A percentile compares a stretch with the other conserved stretches of the same genome.
phyloP scores from a whole-genome alignment of 2,888 invertebrate genomes.

The Nomada hirtipes region DNA sequence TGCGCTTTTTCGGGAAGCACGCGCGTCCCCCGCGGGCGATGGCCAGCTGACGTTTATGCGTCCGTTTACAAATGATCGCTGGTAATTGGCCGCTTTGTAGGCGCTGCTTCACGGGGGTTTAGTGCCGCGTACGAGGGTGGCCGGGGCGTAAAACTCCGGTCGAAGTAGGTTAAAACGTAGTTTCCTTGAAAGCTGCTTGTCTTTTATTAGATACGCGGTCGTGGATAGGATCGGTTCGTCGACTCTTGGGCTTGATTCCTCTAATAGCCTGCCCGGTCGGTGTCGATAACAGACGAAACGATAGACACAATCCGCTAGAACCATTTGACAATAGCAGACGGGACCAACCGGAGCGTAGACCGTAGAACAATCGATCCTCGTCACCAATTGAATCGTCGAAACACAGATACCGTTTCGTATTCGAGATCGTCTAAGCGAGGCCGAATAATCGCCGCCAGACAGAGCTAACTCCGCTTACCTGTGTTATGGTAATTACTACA shows the following conservation, averaged over 20 bases:
- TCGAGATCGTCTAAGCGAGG: slow-evolving; percentile 26
- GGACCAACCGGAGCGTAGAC: not conserved
- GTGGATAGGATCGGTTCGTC: not conserved
- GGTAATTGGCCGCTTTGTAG: slow-evolving; percentile 23
- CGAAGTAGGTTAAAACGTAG: slow-evolving; percentile 27
- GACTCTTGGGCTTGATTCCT: too few species aligned
- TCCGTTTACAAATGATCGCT: slow-evolving; percentile 35
- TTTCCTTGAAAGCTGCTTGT: not conserved
- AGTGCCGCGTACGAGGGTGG: not conserved
- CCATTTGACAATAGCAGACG: not conserved
- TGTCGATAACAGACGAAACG: not conserved
- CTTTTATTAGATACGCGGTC: slow-evolving; percentile 29
- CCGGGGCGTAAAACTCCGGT: not conserved
- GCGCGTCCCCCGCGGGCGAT: not conserved
- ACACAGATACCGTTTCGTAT: not conserved
- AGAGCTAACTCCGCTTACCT: slow-evolving; percentile 50
- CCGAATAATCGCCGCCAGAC: slow-evolving; percentile 51
- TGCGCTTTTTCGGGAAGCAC: slow-evolving; percentile 21
- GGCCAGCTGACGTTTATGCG: slow-evolving; percentile 35
- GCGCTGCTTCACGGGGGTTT: not conserved
- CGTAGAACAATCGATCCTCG: not conserved
- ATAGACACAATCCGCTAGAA: too few species aligned
- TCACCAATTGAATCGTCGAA: not conserved
- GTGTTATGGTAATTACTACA: slow-evolving; percentile 79
- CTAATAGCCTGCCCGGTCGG: not conserved